Evolutionary conservation across 1,140 invertebrate genomes (phyloP).

Genomic region (Telenomus remus): DNA sequence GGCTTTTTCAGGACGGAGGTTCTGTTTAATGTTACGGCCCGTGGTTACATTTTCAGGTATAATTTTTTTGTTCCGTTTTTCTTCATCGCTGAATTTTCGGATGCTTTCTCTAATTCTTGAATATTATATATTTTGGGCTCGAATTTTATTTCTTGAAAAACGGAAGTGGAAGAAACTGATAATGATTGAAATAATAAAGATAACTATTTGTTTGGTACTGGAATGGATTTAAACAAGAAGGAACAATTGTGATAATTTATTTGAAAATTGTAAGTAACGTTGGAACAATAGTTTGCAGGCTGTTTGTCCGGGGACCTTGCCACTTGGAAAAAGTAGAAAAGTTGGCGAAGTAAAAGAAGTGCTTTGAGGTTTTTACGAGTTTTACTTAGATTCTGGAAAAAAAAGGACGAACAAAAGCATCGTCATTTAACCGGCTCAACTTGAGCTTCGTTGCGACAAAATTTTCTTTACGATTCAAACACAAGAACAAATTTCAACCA

Average conservation of each 20-base stretch:
- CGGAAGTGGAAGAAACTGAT: too few species aligned
- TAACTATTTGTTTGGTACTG: too few species aligned
- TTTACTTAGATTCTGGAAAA: conserved; percentile 40
- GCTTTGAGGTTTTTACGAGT: conserved; percentile 36
- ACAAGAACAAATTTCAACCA: background rate
- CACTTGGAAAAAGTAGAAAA: conserved; percentile 36
- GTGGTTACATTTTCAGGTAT: conserved; percentile 49
- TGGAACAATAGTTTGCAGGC: conserved; percentile 21
- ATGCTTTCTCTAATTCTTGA: conserved; percentile 15
- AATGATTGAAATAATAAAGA: too few species aligned
- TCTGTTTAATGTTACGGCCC: conserved; percentile 27
- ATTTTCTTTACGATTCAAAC: conserved; percentile 36
- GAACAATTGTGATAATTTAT: too few species aligned
- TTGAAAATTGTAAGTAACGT: conserved; percentile 9
- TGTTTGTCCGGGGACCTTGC: conserved; percentile 33
- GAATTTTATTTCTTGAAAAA: too few species aligned
- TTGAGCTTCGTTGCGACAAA: conserved; percentile 37
- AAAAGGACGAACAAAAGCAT: conserved; percentile 14
- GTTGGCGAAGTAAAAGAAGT: conserved; percentile 33
- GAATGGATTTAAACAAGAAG: too few species aligned
- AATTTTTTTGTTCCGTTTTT: conserved; percentile 37
- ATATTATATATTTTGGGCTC: too few species aligned
- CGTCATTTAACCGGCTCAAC: conserved; percentile 39
- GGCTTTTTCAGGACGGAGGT: conserved; percentile 42
- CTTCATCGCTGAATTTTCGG: conserved; percentile 29